Conservation (phyloP, 2,888 invertebrate species). For the Opisthograptis luteolata region DNA sequence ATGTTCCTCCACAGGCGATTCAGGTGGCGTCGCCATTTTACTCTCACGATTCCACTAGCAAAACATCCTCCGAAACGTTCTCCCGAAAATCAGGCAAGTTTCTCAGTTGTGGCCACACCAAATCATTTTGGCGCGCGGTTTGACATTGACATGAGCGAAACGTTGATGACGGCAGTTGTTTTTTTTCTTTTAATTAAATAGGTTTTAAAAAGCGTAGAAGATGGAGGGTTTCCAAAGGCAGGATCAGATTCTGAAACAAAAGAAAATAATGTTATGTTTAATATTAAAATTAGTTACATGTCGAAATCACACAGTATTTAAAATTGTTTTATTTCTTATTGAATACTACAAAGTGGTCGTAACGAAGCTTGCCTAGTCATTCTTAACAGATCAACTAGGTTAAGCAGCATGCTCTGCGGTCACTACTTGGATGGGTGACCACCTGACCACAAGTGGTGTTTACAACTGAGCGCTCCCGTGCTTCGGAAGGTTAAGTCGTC, state of each 20-base stretch:
- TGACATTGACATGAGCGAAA: conserved; percentile 26
- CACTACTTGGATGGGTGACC: too few relatives aligned
- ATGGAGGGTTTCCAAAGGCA: conserved; percentile 53
- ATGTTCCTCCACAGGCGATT: conserved; percentile 93
- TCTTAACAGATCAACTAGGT: too few relatives aligned
- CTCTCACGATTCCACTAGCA: conserved; percentile 16
- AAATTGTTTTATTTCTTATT: too few relatives aligned
- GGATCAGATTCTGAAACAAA: conserved; percentile 60
- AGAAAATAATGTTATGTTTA: conserved; percentile 12
- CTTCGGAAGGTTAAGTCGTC: too few relatives aligned
- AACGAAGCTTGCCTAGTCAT: too few relatives aligned
- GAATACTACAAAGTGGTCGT: too few relatives aligned
- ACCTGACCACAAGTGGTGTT: too few relatives aligned
- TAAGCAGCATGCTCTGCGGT: too few relatives aligned
- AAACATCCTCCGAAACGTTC: conserved; percentile 19
- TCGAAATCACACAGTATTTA: too few relatives aligned
- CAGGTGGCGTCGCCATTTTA: conserved; percentile 93
- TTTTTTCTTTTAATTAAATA: not conserved
- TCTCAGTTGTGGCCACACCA: conserved; percentile 26
- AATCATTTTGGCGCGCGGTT: conserved; percentile 28
- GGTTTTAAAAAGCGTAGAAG: conserved; percentile 20
- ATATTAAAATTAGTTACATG: too few relatives aligned
- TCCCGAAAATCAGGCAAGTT: conserved; percentile 18
- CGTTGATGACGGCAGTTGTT: not conserved
- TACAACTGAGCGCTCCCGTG: too few relatives aligned